Conservation (phyloP, 2,888 invertebrate genomes). For the Acleris holmiana region DNA sequence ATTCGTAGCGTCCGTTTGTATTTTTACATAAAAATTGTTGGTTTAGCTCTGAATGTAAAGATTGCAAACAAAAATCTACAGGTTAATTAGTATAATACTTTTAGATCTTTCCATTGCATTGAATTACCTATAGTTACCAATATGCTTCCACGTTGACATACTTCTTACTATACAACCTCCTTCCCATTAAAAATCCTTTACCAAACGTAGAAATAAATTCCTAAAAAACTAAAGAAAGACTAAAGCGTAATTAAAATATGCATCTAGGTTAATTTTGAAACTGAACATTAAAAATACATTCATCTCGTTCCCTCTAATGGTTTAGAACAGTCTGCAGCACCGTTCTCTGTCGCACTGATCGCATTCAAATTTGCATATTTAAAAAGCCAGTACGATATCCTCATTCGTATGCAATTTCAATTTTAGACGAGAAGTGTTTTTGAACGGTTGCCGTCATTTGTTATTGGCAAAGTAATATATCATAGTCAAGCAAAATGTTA, state of each 20-base stretch:
- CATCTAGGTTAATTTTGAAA: conserved; percentile 53
- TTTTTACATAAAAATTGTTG: too few species aligned
- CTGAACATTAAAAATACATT: conserved; percentile 36
- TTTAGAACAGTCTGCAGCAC: conserved; percentile 20
- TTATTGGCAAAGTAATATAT: neutral
- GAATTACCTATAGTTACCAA: too few species aligned
- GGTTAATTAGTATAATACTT: too few species aligned
- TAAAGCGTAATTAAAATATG: conserved; percentile 49
- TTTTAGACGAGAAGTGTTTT: conserved; percentile 53
- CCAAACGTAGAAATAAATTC: conserved; percentile 44
- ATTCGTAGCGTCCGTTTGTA: too few species aligned
- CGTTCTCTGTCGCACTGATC: conserved; percentile 57
- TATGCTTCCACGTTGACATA: too few species aligned
- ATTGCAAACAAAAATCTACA: too few species aligned
- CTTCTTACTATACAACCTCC: too few species aligned
- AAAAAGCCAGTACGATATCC: conserved; percentile 63
- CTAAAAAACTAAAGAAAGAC: conserved; percentile 44
- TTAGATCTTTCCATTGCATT: too few species aligned
- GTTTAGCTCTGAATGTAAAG: too few species aligned
- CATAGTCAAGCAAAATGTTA: neutral
- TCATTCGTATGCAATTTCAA: conserved; percentile 62
- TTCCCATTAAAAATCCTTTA: conserved; percentile 2
- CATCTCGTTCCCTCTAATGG: conserved; percentile 44
- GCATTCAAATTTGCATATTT: conserved; percentile 70
- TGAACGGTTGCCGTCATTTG: conserved; percentile 43